Conservation (phyloP, 2,797 vertebrate species). For the Eulemur mongoz region DNA sequence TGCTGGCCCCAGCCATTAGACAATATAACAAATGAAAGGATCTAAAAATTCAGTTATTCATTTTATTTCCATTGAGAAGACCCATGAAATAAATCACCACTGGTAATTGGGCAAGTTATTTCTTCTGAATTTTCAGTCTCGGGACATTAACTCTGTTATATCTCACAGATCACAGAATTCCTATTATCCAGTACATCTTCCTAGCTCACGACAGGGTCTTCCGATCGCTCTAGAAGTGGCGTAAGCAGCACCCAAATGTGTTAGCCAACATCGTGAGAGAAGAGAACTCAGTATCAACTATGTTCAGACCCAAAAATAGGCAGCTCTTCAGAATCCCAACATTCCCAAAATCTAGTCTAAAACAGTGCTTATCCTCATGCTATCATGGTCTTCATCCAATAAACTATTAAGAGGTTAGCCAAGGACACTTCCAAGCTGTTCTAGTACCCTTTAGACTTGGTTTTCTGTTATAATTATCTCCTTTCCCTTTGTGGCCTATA, state of each 20-base stretch:
- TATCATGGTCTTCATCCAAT: background rate
- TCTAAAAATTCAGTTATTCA: background rate
- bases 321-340: background rate
- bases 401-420: too few species aligned
- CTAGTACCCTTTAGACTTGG: background rate
- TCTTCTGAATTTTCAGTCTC: slow-evolving; percentile 2
- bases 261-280: background rate
- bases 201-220: background rate
- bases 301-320: background rate
- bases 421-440: background rate
- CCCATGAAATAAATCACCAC: background rate
- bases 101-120: background rate
- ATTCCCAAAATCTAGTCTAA: background rate
- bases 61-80: background rate
- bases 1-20: background rate
- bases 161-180: background rate
- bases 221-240: background rate
- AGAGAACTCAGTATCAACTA: background rate
- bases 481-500: background rate
- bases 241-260: background rate
- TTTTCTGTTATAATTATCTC: background rate
- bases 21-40: background rate
- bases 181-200: background rate
- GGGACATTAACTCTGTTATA: background rate
- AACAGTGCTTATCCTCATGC: background rate